These are phyloP conservation scores for Bradynema listronoti DNA, from an alignment of 1,140 invertebrate species.

Conservation along the genomic window DNA sequence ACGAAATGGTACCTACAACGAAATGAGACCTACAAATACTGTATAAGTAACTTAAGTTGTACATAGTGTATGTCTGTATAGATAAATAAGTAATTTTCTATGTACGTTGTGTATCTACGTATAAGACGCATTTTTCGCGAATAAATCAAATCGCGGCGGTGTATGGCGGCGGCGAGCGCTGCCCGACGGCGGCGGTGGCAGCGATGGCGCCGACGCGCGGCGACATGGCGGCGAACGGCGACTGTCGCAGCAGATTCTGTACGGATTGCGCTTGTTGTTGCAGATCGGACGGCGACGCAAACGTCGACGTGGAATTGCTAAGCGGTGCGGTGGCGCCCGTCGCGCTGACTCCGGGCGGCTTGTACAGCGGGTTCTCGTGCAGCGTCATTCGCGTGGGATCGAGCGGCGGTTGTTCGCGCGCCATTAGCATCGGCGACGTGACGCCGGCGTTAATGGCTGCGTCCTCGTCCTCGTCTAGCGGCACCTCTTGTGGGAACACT, in stretches of 20 bases:
- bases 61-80: too few relatives aligned
- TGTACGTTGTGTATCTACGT: too few relatives aligned
- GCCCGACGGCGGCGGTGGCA: conserved; percentile 19
- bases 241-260: conserved; percentile 14
- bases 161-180: conserved; percentile 32
- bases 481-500: conserved; percentile 51
- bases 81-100: too few relatives aligned
- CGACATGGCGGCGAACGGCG: not conserved
- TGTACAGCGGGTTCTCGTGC: conserved; percentile 53
- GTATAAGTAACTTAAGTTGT: too few relatives aligned
- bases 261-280: not conserved
- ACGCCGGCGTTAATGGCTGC: conserved; percentile 30
- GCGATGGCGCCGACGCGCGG: conserved; percentile 13
- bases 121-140: too few relatives aligned
- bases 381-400: conserved; percentile 33
- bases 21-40: too few relatives aligned
- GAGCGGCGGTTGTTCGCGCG: conserved; percentile 47
- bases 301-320: conserved; percentile 14
- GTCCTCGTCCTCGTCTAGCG: conserved; percentile 32
- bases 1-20: too few relatives aligned
- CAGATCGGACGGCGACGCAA: conserved; percentile 4
- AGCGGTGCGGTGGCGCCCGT: not conserved
- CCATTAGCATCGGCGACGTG: conserved; percentile 47
- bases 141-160: conserved; percentile 18
- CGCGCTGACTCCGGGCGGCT: conserved; percentile 28